These are phyloP conservation scores for Protobothrops flavoviridis DNA, from an alignment of 2,113 vertebrate genomes.

Conservation along the genomic window DNA sequence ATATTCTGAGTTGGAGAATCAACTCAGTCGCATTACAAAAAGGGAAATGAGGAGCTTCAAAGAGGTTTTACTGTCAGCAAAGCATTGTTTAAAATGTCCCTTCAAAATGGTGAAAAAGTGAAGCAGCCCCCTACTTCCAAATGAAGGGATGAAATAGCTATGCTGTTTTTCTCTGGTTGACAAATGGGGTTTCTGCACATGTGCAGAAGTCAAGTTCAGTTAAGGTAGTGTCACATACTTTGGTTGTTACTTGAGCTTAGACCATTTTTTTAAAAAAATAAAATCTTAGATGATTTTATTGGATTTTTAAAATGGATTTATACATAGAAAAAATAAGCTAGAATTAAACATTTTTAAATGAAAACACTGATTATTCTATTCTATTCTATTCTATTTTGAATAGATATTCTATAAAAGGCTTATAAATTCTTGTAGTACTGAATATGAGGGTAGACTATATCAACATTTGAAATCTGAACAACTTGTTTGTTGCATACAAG, in stretches of 20 bases:
- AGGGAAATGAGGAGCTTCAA: background rate
- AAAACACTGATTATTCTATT: background rate
- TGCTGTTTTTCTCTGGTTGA: background rate
- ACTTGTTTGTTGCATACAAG: background rate
- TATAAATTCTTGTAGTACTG: background rate
- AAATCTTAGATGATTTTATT: background rate
- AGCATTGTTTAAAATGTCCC: background rate
- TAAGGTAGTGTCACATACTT: background rate
- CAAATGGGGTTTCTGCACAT: background rate
- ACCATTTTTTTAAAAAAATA: background rate
- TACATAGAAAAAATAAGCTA: background rate
- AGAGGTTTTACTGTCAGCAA: background rate
- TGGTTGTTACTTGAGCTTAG: background rate
- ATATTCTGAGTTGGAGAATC: background rate
- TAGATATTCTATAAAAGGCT: background rate
- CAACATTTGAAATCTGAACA: background rate
- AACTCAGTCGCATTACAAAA: background rate
- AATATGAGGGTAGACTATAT: background rate
- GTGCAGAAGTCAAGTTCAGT: background rate
- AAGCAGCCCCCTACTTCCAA: background rate
- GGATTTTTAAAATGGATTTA: background rate
- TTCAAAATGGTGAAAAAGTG: background rate
- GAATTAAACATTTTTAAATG: background rate
- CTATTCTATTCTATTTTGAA: background rate
- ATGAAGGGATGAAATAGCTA: background rate